Evolutionary conservation across 2,797 vertebrate species (phyloP).

Genomic region (Megalops cyprinoides): DNA sequence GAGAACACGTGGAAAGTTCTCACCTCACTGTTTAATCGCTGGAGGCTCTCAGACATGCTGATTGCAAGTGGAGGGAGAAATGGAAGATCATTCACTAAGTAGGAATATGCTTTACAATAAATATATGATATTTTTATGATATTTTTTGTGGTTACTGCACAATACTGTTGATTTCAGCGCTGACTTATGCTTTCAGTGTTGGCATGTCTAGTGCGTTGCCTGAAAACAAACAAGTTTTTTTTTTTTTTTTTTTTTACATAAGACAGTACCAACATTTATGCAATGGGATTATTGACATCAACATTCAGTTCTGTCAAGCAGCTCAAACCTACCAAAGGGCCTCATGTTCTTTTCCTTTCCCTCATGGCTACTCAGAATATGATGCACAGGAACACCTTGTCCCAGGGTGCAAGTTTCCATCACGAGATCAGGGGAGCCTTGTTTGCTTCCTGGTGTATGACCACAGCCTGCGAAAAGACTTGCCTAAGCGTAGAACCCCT

Average conservation of each 20-base stretch:
- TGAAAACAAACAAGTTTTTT: not conserved
- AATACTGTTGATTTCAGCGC: not conserved
- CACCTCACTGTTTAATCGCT: too few relatives aligned
- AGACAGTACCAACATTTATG: not conserved
- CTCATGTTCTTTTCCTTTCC: not conserved
- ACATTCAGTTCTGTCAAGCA: constrained; percentile 8
- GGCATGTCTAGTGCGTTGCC: not conserved
- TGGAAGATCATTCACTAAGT: too few relatives aligned
- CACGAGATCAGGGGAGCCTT: constrained; percentile 2
- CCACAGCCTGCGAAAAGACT: not conserved
- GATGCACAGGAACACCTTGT: constrained; percentile 4
- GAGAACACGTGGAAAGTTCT: too few relatives aligned
- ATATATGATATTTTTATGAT: too few relatives aligned
- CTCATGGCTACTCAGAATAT: constrained; percentile 21
- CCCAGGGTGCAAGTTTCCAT: constrained; percentile 19
- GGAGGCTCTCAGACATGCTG: too few relatives aligned
- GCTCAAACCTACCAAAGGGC: constrained; percentile 14
- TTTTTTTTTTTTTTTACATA: not conserved
- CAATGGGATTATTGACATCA: not conserved
- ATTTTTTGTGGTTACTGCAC: too few relatives aligned
- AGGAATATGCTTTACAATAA: too few relatives aligned
- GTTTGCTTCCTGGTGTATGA: constrained; percentile 9
- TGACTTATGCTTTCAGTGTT: not conserved
- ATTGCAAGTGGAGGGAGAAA: too few relatives aligned
- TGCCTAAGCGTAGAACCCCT: not conserved